Base-by-base conservation (phyloP, 2,797 vertebrate species). In the Gila robusta region DNA sequence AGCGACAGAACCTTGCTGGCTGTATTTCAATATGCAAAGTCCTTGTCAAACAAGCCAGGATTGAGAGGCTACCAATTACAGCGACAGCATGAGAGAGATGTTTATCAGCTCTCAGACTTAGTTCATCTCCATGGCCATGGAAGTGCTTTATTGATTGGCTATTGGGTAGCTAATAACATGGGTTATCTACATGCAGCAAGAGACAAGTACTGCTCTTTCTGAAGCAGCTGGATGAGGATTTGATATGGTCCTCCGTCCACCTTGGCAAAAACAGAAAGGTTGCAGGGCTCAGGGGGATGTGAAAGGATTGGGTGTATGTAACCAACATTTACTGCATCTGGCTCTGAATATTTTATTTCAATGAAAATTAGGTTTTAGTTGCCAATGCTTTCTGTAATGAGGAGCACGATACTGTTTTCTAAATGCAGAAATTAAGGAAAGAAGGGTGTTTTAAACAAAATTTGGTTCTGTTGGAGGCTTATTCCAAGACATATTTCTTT, bases 111-210 rank as follows among this genome's bases (percentile, higher is more conserved):
- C 91, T 93, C 93, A 93, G 94, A 95, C 94, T 94, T 90, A 91
- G 93, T 94, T 96, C 93, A 94, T 93, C 92, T 91, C 93, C 91
- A 88, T 78, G 86, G 89, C 92, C 91, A 86, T 93, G 93, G 93
- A 95, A 96, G 94, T 95, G 93, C 90, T 88, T 91, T 96, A 96
- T 96, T 95, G 95, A 96, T 96, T 96, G 95, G 92, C 94, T 94
- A 95, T 95, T 93, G 91, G 94, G 94, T 93, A 95, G 94, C 94
- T 96, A 96, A 96, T 96, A 96, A 96, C 94, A 95, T 92, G 94
- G 95, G 96, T 96, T 96, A 96, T 96, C 96, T 96, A 94, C 95
- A 95, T 94, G 93, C 94, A 94, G 92, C 93, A 95, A 91, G 92
- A 95, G 94, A 95, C 93, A 91, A 91, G 91, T 90, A 90, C 87